phyloP scores from a whole-genome alignment of 2,797 vertebrate species.

The Crenichthys baileyi region DNA sequence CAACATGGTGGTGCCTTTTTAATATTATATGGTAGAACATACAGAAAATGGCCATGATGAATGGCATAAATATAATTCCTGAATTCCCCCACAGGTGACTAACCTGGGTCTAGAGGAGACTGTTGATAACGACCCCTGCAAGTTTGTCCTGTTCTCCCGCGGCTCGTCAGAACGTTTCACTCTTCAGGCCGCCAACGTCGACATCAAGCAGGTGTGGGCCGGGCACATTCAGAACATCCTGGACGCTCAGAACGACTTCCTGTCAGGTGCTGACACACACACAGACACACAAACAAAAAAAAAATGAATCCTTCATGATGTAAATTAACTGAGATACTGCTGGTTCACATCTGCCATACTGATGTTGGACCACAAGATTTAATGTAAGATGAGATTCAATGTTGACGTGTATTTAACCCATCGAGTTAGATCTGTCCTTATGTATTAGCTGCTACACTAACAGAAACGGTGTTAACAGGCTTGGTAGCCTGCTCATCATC shows the following conservation, averaged over 20 bases:
- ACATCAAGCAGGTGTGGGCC: constrained; percentile 95
- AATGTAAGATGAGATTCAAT: no score
- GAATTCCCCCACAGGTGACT: constrained; percentile 82
- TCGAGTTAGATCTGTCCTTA: neutral
- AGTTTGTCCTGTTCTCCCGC: constrained; percentile 90
- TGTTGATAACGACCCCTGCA: constrained; percentile 92
- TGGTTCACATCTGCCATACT: neutral
- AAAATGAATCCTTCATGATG: neutral
- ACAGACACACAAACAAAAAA: neutral
- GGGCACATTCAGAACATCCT: constrained; percentile 91
- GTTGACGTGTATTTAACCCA: neutral
- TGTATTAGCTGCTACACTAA: neutral
- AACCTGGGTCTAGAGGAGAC: constrained; percentile 91
- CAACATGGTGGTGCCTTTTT: no score
- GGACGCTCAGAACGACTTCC: constrained; percentile 93
- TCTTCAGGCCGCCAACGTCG: constrained; percentile 93
- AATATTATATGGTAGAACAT: neutral
- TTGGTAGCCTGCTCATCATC: neutral
- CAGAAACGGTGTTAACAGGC: neutral
- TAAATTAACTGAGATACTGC: neutral
- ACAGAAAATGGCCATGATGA: neutral
- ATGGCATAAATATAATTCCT: neutral
- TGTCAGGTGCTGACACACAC: constrained; percentile 83
- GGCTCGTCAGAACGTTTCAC: constrained; percentile 91
- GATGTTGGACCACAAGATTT: neutral